Evolutionary conservation across 2,113 vertebrate genomes (phyloP), one percentile per base, ranked within the genome.

Genomic region (Oreotrochilus melanogaster): DNA sequence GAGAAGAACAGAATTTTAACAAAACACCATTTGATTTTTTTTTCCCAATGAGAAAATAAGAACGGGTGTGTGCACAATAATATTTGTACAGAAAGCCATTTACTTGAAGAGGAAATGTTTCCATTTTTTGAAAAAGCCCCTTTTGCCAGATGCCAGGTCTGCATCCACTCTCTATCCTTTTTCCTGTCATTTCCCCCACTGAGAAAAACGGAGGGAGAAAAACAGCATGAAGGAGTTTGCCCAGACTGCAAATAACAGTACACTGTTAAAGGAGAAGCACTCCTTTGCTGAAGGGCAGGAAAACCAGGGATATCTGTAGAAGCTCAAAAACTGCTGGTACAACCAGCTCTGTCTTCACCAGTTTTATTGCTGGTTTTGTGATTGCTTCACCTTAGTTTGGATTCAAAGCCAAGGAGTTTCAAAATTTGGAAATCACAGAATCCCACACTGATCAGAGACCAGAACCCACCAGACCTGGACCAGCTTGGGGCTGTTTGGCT

Each of bases 401-500:
- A 39, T 86, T 79, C 58, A 69, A 69, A 83, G 19, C 18, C 47
- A 30, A 21, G 19, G 7, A 28, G 8, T 1, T 37, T 13, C 54
- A 62, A 37, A 15, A 30, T 31, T 3, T 37, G 53, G 24, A 48
- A 45, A 42, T 5, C 47, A 47, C 18, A 47, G 47, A 47, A 47
- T 47, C 47, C 18, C 47, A 47, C 18, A 47, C 18, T 22, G 47
- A 19, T 47, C 8, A 37, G 35, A 37, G 35, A 37, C 35, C 35
- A 37, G 35, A 10, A 37, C 47, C 22, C 48, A 23, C 47, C 22
- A 48, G 47, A 48, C 22, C 48, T 23, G 28, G 8, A 25, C n/a
- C 15, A 18, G 5, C 7, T 0, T 0, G 27, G 25, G 39, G 54
- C 18, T 1, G 1, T 33, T 47, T 39, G 64, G 19, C 25, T 56